A percentile compares a stretch with the other conserved stretches of the same genome.
Evolutionary conservation across 2,113 vertebrate species (phyloP).

Genomic region (Salvelinus alpinus): DNA sequence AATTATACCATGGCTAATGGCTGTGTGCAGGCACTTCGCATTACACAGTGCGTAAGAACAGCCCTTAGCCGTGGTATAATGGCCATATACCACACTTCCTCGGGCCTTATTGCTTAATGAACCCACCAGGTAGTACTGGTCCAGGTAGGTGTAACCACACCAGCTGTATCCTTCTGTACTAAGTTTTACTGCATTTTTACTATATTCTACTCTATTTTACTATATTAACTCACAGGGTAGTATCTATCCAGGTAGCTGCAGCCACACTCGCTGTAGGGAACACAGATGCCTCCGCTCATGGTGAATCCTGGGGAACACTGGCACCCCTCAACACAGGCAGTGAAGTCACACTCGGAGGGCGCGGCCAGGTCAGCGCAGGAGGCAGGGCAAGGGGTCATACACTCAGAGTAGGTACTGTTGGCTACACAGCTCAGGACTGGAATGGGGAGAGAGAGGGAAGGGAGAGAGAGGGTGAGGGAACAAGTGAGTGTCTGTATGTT

Average conservation of each 20-base stretch:
- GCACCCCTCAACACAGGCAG: constrained; percentile 64
- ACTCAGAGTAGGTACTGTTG: constrained; percentile 71
- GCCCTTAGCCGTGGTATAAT: too few relatives aligned
- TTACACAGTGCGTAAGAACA: too few relatives aligned
- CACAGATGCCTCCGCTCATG: constrained; percentile 66
- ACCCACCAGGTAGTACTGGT: too few relatives aligned
- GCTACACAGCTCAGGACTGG: constrained; percentile 61
- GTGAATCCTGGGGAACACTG: constrained; percentile 59
- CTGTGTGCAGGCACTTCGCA: too few relatives aligned
- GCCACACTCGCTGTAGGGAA: constrained; percentile 70
- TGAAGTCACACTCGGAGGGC: constrained; percentile 63
- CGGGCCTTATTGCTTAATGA: too few relatives aligned
- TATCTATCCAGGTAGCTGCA: constrained; percentile 73
- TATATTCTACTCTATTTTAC: too few relatives aligned
- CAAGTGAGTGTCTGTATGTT: neutral
- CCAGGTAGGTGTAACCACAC: too few relatives aligned
- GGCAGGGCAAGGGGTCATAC: constrained; percentile 73
- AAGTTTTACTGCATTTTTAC: too few relatives aligned
- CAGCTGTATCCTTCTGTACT: too few relatives aligned
- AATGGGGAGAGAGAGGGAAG: neutral
- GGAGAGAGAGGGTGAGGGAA: neutral
- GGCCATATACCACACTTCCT: too few relatives aligned
- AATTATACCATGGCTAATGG: too few relatives aligned
- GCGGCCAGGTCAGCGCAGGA: constrained; percentile 75
- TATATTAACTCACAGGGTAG: constrained; percentile 64